Evolutionary conservation across 2,888 invertebrate species (phyloP), one percentile per base, ranked within the genome.

Genomic region (Cetonia aurata): DNA sequence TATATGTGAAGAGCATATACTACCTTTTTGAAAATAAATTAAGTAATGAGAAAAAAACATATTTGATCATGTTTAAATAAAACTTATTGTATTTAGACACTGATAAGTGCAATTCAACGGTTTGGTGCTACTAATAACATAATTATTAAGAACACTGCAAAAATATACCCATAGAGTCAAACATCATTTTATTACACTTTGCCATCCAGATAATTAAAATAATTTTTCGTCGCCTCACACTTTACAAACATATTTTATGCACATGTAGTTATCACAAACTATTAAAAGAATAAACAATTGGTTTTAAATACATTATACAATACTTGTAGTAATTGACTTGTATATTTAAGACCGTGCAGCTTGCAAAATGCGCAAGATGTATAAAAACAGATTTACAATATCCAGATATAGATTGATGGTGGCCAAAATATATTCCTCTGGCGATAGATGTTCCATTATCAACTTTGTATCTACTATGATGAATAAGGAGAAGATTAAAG

Each of bases 361-460:
- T 74, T 90, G 91, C 66, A 96, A 86, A 76, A 93, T 90, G 71
- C 93, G 88, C 69, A 96, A 87, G 76, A 95, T 91, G 82, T 94
- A 90, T 15, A 95, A 80, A 86, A 96, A 96, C 74, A 96, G 85
- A 84, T 96, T 96, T 75, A 96, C 87, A 71, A 96, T 94, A 80
- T 96, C 96, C 86, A 96, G 87, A 83, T 96, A 96, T 52, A 96
- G 86, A 82, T 92, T 93, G 81, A 96, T 93, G 0, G 95, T 92
- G 1, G 94, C 95, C 60, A 94, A 85, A 77, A 96, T 94, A 84
- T 96, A 96, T 80, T 96, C 96, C 82, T 96, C 95, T 0, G 95
- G 91, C 0, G 93, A 93, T 65, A 94, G 85, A 3, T 88, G 89
- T 75, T 90, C 89, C 93, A 95, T 93, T 85, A 95, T 88, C 86